Percentiles rank a stretch among this genome's conserved stretches.
These are phyloP conservation scores for Crypturellus tataupa DNA, from an alignment of 2,797 vertebrate genomes.

Conservation along the genomic window DNA sequence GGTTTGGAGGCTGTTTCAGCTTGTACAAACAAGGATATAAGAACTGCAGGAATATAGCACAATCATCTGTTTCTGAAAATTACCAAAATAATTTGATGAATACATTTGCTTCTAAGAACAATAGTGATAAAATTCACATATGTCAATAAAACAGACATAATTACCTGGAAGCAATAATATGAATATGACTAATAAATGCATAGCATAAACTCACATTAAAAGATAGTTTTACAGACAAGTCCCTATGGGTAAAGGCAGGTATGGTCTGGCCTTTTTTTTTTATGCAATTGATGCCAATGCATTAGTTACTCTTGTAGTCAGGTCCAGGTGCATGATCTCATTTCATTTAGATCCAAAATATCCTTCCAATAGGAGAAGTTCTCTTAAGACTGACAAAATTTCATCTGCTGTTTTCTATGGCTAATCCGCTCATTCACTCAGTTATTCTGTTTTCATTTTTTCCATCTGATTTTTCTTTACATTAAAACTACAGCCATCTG, in stretches of 20 bases:
- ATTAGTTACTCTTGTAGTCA: too few species aligned
- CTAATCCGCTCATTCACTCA: background rate
- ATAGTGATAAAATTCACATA: background rate
- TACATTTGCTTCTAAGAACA: background rate
- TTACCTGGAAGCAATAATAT: background rate
- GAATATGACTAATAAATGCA: background rate
- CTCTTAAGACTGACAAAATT: background rate
- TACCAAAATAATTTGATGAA: background rate
- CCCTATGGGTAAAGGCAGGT: too few species aligned
- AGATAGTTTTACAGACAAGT: background rate
- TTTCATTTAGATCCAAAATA: background rate
- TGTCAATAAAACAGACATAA: background rate
- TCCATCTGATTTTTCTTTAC: background rate
- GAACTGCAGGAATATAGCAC: background rate
- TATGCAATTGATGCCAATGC: too few species aligned
- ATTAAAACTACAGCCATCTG: background rate
- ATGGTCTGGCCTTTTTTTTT: too few species aligned
- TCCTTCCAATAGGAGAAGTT: background rate
- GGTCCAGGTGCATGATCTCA: background rate
- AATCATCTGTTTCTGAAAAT: background rate
- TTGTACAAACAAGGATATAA: background rate
- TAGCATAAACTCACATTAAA: rapidly evolving
- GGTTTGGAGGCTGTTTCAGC: background rate
- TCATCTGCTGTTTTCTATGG: background rate
- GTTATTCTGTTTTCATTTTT: background rate